Evolutionary conservation across 1,140 invertebrate genomes (phyloP).

Genomic region (Antheraea pernyi): DNA sequence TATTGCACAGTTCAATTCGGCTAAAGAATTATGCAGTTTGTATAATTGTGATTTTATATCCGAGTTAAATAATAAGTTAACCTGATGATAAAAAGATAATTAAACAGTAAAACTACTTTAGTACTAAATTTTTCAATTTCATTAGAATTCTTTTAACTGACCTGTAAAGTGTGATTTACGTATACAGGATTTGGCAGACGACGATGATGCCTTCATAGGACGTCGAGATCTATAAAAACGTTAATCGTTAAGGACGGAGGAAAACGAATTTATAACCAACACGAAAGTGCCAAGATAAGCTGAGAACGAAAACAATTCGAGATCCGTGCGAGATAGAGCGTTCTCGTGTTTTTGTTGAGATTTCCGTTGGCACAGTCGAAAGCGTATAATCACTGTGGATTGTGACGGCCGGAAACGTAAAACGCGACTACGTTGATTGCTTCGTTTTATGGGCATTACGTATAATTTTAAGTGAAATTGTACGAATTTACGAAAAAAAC

Average conservation of each 20-base stretch:
- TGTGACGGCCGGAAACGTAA: conserved; percentile 6
- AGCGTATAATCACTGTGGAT: conserved; percentile 8
- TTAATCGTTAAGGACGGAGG: conserved; percentile 11
- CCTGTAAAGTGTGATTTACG: not conserved
- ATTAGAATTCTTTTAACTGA: too few species aligned
- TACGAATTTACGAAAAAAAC: not conserved
- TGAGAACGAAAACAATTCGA: conserved; percentile 36
- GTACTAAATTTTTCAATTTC: too few species aligned
- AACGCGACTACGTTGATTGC: not conserved
- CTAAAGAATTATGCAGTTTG: too few species aligned
- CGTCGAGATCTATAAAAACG: not conserved
- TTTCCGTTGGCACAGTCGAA: conserved; percentile 4
- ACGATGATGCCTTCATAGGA: not conserved
- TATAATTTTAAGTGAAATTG: not conserved
- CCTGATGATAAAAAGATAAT: too few species aligned
- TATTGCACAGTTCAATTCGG: too few species aligned
- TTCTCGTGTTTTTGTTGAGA: conserved; percentile 25
- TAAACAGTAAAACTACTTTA: too few species aligned
- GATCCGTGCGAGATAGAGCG: conserved; percentile 26
- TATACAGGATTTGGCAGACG: not conserved
- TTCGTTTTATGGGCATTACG: not conserved
- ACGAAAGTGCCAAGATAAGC: conserved; percentile 32
- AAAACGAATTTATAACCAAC: conserved; percentile 37
- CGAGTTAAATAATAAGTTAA: too few species aligned
- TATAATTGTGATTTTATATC: too few species aligned